Evolutionary conservation across 2,888 invertebrate genomes (phyloP).

Genomic region (Agrochola lychnidis): DNA sequence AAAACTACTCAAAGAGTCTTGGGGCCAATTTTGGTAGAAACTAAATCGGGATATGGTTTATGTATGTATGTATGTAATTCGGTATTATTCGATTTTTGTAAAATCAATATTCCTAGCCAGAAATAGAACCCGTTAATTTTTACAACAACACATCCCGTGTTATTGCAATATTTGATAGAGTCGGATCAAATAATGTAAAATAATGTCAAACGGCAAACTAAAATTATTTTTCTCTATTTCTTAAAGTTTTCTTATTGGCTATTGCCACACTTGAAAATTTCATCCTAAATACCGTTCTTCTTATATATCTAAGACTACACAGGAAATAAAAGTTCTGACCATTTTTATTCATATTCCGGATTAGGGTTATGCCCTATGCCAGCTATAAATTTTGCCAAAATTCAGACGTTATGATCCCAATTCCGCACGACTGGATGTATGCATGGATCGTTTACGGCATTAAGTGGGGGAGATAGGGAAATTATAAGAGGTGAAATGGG

Average conservation of each 20-base stretch:
- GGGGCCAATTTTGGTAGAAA: not conserved
- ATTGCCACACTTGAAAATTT: not conserved
- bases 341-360: conserved; percentile 50
- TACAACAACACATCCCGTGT: not conserved
- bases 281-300: not conserved
- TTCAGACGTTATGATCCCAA: conserved; percentile 63
- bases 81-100: not conserved
- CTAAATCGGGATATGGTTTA: too few relatives aligned
- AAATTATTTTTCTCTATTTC: not conserved
- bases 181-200: too few relatives aligned
- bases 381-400: conserved; percentile 62
- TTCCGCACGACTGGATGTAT: conserved; percentile 51
- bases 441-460: conserved; percentile 59
- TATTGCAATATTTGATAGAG: not conserved
- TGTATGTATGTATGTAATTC: too few relatives aligned
- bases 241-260: too few relatives aligned
- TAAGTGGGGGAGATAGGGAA: conserved; percentile 55
- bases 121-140: fast-evolving
- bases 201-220: not conserved
- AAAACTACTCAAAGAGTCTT: not conserved
- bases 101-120: not conserved
- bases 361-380: conserved; percentile 49
- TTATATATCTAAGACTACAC: conserved; percentile 9
- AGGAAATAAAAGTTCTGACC: conserved; percentile 44
- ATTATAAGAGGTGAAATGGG: conserved; percentile 50